Conservation (phyloP, 2,888 invertebrate species). For the Ectropis crepuscularia region DNA sequence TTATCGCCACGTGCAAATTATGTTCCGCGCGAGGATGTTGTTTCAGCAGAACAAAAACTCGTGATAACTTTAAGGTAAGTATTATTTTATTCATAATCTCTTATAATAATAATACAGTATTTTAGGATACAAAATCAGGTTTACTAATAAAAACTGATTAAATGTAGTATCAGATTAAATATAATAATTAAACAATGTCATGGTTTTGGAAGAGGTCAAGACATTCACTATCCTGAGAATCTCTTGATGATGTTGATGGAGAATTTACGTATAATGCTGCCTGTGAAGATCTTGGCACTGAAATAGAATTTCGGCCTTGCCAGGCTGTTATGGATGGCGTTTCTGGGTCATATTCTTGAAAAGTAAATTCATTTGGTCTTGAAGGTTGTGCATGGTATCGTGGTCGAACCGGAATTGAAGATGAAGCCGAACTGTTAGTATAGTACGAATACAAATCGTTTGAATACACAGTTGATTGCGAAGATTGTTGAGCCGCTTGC, state of each 20-base stretch:
- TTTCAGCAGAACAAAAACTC: too few relatives aligned
- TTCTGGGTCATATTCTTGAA: background rate
- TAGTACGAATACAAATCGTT: background rate
- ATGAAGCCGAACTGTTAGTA: too few relatives aligned
- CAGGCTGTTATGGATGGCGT: background rate
- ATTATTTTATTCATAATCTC: background rate
- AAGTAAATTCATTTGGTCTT: background rate
- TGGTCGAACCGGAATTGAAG: background rate
- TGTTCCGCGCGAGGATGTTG: too few relatives aligned
- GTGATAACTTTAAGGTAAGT: too few relatives aligned
- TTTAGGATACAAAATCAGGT: background rate
- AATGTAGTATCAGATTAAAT: background rate
- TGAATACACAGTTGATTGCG: background rate
- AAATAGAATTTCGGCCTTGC: conserved; percentile 1
- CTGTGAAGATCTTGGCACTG: background rate
- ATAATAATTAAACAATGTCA: background rate
- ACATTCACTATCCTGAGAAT: too few relatives aligned
- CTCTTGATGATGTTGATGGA: background rate
- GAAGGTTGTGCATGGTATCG: background rate
- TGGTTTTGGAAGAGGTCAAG: background rate
- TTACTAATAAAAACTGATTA: background rate
- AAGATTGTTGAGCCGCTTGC: background rate
- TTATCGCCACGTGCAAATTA: too few relatives aligned
- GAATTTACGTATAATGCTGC: background rate
- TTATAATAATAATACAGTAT: background rate